Evolutionary conservation across 2,888 invertebrate genomes (phyloP), one percentile per base, ranked within the genome.

Genomic region (Chrysolina americana): DNA sequence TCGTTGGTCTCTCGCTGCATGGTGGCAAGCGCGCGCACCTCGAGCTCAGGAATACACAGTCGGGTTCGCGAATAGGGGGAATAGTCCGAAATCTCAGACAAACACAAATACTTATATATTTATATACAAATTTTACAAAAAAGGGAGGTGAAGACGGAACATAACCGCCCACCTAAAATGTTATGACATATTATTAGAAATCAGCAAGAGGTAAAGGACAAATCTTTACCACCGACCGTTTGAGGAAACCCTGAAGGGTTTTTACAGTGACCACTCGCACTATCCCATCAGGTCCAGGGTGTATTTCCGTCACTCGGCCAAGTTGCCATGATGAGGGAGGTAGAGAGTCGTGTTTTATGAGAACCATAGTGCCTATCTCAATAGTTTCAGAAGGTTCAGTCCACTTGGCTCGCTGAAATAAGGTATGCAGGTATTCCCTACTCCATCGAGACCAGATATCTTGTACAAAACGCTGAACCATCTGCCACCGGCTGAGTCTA

Each of bases 111-210:
- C 2, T 28, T 28, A 3, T 28, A 28, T 28, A 28, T n/a, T n/a
- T 28, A 28, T 28, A 28, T 28, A 28, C 28, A 28, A 28, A 28
- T 28, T 28, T 28, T 28, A 28, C 28, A 50, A 50, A 50, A n/a
- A 48, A 48, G 11, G 48, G 15, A 48, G 48, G 17, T 48, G 48
- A 48, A 48, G 48, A 48, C 48, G n/a, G 48, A 48, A 48, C 48
- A 13, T 13, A 44, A 28, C 44, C 13, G 44, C 44, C 44, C 44
- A 44, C 44, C 44, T 44, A 15, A 44, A 44, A 44, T 44, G 44
- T 10, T 13, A 44, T 44, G 44, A 15, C 44, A 44, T 44, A 4
- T 44, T 44, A 44, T 44, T 2, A 13, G 15, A 13, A 44, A 44
- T 44, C 44, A 15, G 13, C 15, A 15, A 44, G 44, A 15, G 44